Evolutionary conservation across 1,140 invertebrate genomes (phyloP).

Genomic region (Leptestheria dahalacensis): DNA sequence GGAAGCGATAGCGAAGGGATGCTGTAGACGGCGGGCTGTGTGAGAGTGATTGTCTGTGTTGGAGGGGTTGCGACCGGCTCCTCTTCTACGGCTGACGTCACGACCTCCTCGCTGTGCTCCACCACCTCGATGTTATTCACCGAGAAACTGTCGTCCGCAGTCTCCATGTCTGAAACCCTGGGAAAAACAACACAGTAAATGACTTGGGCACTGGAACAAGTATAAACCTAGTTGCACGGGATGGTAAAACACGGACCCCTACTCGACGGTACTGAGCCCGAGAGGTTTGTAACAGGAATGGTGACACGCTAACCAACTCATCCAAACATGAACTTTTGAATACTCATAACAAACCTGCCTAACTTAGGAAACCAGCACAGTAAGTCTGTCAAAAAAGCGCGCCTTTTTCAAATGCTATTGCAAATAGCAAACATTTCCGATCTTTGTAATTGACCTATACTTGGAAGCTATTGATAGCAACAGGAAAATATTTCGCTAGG

Average conservation of each 20-base stretch:
- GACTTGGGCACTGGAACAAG: no score
- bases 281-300: no score
- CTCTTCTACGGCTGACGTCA: not conserved
- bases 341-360: not conserved
- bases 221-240: no score
- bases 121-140: not conserved
- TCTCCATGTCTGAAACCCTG: not conserved
- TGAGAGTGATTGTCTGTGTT: not conserved
- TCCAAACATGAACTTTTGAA: no score
- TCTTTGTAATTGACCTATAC: no score
- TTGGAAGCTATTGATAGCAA: no score
- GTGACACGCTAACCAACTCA: no score
- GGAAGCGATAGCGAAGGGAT: not conserved
- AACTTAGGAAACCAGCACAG: not conserved
- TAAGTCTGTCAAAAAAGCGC: not conserved
- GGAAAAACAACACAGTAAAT: not conserved
- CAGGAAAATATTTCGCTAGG: no score
- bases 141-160: slow-evolving; percentile 1
- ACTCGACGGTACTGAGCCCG: no score
- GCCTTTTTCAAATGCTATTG: not conserved
- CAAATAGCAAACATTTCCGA: not conserved
- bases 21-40: not conserved
- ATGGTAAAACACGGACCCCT: no score
- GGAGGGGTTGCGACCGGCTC: not conserved
- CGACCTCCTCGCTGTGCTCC: slow-evolving; percentile 6